Base-by-base conservation (phyloP, 2,113 vertebrate genomes). In the Aptenodytes forsteri region DNA sequence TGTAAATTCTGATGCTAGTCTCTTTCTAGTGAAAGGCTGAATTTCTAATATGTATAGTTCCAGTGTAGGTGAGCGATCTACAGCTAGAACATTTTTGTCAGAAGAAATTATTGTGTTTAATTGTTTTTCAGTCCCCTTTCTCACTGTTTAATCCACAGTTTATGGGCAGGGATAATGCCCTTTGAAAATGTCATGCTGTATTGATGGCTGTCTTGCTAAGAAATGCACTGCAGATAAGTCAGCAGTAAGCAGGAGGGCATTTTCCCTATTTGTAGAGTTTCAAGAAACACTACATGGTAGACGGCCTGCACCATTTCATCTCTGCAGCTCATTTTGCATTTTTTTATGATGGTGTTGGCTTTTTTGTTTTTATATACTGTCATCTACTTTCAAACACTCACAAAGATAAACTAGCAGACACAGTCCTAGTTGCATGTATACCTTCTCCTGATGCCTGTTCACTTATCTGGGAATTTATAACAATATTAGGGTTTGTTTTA, bases 321-420 rank as follows among this genome's bases (percentile, higher is more conserved):
- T 85, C 85, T 85, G 32, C 82, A 96, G 84, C 65, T 96, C 76
- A 55, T 86, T 95, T 91, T 95, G 69, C 58, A 72, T 92, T 70
- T 61, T 52, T 94, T 89, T 92, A 71, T 86, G 59, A 25, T 79
- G 67, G 52, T 72, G 30, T 66, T 95, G 56, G 47, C 76, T 92
- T 95, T 92, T 93, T 89, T 93, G 73, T 87, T 97, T 97, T 78
- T 62, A 61, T 85, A 47, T 36, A 10, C 80, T 93, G 90, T 91
- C 93, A 91, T 88, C 58, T 81, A 23, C 54, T 91, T 92, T 91
- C 73, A 92, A 97, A 95, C 90, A 90, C 73, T 94, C 55, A 30
- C 5, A 21, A 83, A 88, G 83, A 95, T 90, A 69, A 90, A 92
- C n/a, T 82, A 95, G 49, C 76, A 93, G 85, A 44, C 38, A 30